Conservation (phyloP, 2,888 invertebrate genomes). For the Ecdyonurus torrentis region DNA sequence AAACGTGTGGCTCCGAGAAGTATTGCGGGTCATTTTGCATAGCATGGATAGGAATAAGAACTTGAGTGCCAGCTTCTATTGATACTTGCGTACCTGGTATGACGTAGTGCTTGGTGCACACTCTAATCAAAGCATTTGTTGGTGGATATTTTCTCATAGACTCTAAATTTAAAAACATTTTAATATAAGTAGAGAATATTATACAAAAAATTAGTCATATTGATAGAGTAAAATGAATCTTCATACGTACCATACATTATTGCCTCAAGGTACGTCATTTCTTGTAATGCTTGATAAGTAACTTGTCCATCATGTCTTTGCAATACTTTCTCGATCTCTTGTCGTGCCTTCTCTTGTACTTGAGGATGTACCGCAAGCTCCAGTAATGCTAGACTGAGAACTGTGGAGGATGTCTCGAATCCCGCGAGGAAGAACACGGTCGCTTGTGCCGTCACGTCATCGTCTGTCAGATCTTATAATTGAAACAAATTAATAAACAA, state of each 20-base stretch:
- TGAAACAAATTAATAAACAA: not conserved
- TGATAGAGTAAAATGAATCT: too few relatives aligned
- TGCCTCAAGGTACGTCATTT: conserved; percentile 20
- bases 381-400: not conserved
- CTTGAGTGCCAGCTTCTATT: conserved; percentile 33
- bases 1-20: conserved; percentile 35
- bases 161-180: not conserved
- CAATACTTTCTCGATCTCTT: not conserved
- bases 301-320: not conserved
- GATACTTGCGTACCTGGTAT: conserved; percentile 31
- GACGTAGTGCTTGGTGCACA: conserved; percentile 32
- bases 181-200: too few relatives aligned
- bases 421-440: conserved; percentile 25
- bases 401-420: not conserved
- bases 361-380: not conserved
- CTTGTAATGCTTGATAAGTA: conserved; percentile 10
- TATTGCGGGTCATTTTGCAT: conserved; percentile 38
- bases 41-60: conserved; percentile 36
- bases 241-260: too few relatives aligned
- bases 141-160: conserved; percentile 31
- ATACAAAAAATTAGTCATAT: too few relatives aligned
- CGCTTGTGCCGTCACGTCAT: conserved; percentile 26
- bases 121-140: conserved; percentile 31
- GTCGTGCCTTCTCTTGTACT: not conserved
- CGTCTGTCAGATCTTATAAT: conserved; percentile 20